A percentile compares a stretch with the other conserved stretches of the same genome.
Evolutionary conservation across 1,140 invertebrate genomes (phyloP).

Genomic region (Dreissena polymorpha): DNA sequence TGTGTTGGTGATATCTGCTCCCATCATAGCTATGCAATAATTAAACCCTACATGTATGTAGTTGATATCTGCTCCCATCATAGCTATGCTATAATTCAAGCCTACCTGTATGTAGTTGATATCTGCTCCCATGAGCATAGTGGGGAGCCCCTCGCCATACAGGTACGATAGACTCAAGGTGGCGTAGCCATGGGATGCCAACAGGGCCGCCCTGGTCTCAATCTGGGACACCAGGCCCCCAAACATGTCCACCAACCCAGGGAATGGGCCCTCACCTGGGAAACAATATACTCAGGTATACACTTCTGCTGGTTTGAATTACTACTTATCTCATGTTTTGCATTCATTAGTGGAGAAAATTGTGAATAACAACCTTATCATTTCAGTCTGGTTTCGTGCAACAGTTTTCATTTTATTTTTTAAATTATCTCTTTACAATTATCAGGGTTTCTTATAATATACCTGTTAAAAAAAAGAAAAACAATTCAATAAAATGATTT

Average conservation of each 20-base stretch:
- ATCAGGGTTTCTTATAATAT: too few species aligned
- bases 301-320: not conserved
- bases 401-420: too few species aligned
- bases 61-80: too few species aligned
- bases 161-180: constrained; percentile 25
- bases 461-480: too few species aligned
- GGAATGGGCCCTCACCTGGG: constrained; percentile 44
- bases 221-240: constrained; percentile 33
- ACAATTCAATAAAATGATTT: too few species aligned
- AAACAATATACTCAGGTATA: not conserved
- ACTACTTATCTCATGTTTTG: not conserved
- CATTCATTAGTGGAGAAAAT: not conserved
- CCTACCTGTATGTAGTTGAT: constrained; percentile 16
- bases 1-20: constrained; percentile 6
- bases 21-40: too few species aligned
- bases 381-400: not conserved
- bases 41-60: too few species aligned
- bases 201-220: constrained; percentile 34
- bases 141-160: constrained; percentile 1
- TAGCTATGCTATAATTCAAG: too few species aligned
- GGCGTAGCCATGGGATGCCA: constrained; percentile 35
- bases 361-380: not conserved
- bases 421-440: too few species aligned
- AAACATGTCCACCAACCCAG: constrained; percentile 29
- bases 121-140: not conserved